Conservation (phyloP, 1,140 invertebrate species). For the Ditylenchus dipsaci region DNA sequence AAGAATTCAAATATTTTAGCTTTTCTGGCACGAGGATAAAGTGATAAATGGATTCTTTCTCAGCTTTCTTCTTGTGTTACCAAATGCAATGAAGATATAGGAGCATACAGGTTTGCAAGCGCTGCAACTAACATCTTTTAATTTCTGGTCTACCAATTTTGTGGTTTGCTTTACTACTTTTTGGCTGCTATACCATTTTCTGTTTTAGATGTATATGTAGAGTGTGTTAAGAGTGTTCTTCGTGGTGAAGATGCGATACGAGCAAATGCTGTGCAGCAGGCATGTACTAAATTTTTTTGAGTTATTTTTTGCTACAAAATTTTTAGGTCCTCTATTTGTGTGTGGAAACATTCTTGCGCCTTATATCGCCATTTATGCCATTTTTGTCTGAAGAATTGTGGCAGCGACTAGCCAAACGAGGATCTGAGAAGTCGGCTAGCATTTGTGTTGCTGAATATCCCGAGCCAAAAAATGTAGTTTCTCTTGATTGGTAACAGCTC, state of each 20-base stretch:
- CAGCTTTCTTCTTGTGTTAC: constrained; percentile 73
- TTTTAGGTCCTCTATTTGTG: constrained; percentile 68
- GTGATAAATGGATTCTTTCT: constrained; percentile 90
- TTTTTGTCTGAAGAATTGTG: constrained; percentile 95
- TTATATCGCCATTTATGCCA: constrained; percentile 95
- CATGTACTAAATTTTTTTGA: not conserved
- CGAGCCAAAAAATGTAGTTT: constrained; percentile 34
- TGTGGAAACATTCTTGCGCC: constrained; percentile 75
- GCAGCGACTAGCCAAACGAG: constrained; percentile 49
- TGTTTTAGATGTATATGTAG: not conserved
- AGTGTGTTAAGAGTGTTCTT: too few relatives aligned
- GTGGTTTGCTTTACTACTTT: constrained; percentile 68
- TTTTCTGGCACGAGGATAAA: constrained; percentile 56
- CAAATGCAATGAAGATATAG: constrained; percentile 74
- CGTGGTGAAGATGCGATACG: constrained; percentile 6
- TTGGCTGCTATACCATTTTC: not conserved
- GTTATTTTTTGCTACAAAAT: too few relatives aligned
- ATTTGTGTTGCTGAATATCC: constrained; percentile 53
- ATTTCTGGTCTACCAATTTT: constrained; percentile 95
- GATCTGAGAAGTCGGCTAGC: constrained; percentile 27
- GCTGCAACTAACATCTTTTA: constrained; percentile 87
- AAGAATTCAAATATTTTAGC: constrained; percentile 41
- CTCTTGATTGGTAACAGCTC: too few relatives aligned
- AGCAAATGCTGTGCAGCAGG: constrained; percentile 33
- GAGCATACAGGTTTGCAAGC: constrained; percentile 79